Evolutionary conservation across 2,797 vertebrate species (phyloP).

Genomic region (Pseudochaenichthys georgianus): DNA sequence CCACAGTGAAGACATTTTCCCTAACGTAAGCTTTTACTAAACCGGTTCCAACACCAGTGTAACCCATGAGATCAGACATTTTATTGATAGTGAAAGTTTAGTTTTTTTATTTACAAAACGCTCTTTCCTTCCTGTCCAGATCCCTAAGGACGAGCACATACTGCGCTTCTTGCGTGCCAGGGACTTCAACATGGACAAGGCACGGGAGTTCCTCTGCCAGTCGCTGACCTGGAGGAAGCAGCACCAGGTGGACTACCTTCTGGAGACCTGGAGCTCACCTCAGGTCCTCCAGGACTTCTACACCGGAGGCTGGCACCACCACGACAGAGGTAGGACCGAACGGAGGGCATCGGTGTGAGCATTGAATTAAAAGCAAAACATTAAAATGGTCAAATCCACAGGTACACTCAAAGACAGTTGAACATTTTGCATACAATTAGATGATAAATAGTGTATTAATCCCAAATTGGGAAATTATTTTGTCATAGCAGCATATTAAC

Average conservation of each 20-base stretch:
- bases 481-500: too few relatives aligned
- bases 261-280: conserved; percentile 95
- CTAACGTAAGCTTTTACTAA: too few relatives aligned
- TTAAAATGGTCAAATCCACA: background rate
- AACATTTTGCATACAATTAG: background rate
- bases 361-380: background rate
- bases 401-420: background rate
- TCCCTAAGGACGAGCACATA: conserved; percentile 97
- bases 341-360: background rate
- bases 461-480: too few relatives aligned
- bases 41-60: too few relatives aligned
- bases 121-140: conserved; percentile 75
- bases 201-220: conserved; percentile 94
- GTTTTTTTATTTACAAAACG: background rate
- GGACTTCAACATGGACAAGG: conserved; percentile 96
- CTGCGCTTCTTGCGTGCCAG: conserved; percentile 94
- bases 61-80: too few relatives aligned
- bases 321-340: conserved; percentile 83
- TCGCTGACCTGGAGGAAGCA: conserved; percentile 96
- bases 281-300: conserved; percentile 96
- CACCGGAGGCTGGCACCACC: conserved; percentile 98
- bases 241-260: conserved; percentile 96
- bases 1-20: too few relatives aligned
- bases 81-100: background rate
- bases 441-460: too few relatives aligned